phyloP scores from a whole-genome alignment of 2,888 invertebrate genomes.

The Torymus texanus region DNA sequence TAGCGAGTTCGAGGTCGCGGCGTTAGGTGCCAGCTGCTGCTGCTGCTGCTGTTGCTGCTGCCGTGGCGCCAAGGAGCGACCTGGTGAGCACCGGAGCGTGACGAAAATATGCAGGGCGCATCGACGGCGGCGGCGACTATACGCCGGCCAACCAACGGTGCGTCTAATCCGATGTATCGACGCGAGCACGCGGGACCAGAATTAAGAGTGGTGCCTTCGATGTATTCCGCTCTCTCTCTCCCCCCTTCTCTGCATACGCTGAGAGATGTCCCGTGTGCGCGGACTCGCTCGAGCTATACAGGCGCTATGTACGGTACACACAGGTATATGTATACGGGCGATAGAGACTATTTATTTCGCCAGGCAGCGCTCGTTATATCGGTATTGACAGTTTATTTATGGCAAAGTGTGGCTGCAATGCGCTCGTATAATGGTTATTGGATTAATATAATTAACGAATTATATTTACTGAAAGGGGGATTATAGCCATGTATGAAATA shows the following conservation, averaged over 20 bases:
- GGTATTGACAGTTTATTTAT: too few relatives aligned
- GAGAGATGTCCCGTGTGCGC: neutral
- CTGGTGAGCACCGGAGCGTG: constrained; percentile 63
- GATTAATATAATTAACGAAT: too few relatives aligned
- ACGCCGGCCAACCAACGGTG: constrained; percentile 60
- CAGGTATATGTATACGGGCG: too few relatives aligned
- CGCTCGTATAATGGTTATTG: too few relatives aligned
- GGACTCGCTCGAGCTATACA: neutral
- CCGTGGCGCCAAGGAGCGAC: neutral
- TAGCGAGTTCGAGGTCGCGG: neutral
- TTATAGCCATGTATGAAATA: too few relatives aligned
- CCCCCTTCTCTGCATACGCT: neutral
- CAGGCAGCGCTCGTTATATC: too few relatives aligned
- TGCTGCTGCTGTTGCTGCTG: neutral
- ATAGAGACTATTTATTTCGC: too few relatives aligned
- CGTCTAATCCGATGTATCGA: constrained; percentile 59
- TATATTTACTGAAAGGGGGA: too few relatives aligned
- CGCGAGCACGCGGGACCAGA: constrained; percentile 26
- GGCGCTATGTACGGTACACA: too few relatives aligned
- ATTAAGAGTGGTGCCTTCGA: constrained; percentile 1
- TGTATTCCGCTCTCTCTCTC: too few relatives aligned
- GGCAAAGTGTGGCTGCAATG: too few relatives aligned
- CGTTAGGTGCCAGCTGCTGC: constrained; percentile 11
- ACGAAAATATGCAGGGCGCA: constrained; percentile 73
- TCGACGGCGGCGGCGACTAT: constrained; percentile 57